These are phyloP conservation scores for Prosopocoilus inquinatus DNA, from an alignment of 2,888 invertebrate species.

Conservation along the genomic window DNA sequence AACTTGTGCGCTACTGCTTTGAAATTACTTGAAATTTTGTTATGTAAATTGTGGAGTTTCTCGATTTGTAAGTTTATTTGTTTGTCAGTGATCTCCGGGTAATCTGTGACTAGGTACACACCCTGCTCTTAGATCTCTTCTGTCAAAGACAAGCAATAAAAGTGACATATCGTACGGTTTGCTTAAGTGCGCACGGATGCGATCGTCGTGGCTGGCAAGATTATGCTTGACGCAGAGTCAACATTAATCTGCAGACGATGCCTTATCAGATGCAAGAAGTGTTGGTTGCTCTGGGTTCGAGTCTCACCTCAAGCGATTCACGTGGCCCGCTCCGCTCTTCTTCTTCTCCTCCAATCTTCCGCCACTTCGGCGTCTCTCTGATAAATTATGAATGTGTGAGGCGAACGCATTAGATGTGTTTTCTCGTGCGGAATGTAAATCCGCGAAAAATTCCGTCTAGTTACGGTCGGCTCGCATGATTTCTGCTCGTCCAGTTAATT, in stretches of 20 bases:
- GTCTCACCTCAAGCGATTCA: conserved; percentile 23
- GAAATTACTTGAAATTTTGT: too few relatives aligned
- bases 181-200: conserved; percentile 19
- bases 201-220: conserved; percentile 20
- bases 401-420: background rate
- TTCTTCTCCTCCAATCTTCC: background rate
- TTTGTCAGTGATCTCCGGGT: background rate
- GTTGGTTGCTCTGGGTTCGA: conserved; percentile 18
- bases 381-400: conserved; percentile 1
- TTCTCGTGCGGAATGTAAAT: background rate
- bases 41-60: background rate
- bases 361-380: background rate
- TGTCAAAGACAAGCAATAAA: conserved; percentile 20
- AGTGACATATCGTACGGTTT: conserved; percentile 23
- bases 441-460: background rate
- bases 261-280: conserved; percentile 27
- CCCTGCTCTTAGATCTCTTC: conserved; percentile 4
- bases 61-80: conserved; percentile 1
- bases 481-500: too few relatives aligned
- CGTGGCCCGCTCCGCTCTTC: conserved; percentile 10
- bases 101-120: conserved; percentile 5
- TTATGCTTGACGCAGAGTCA: conserved; percentile 21
- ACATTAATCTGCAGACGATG: conserved; percentile 23
- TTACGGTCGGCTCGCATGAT: too few relatives aligned
- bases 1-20: too few relatives aligned